These are phyloP conservation scores for Neostethus bicornis DNA, from an alignment of 2,797 vertebrate species.

Conservation along the genomic window DNA sequence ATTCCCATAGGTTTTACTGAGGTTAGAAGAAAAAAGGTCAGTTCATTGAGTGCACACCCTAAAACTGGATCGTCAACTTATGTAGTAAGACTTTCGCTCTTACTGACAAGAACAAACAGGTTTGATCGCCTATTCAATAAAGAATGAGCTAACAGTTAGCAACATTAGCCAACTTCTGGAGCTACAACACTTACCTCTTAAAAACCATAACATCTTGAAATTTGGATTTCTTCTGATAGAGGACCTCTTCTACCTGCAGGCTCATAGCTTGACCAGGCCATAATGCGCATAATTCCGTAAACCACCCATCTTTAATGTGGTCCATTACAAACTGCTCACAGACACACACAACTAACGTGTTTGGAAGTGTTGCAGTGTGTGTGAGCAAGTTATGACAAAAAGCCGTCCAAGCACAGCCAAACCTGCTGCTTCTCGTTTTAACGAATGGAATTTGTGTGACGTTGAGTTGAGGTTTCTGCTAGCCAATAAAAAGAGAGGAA, in stretches of 20 bases:
- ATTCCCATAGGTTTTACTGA: slow-evolving; percentile 96
- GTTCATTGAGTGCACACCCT: background rate
- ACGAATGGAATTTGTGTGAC: slow-evolving; percentile 25
- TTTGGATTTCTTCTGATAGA: slow-evolving; percentile 87
- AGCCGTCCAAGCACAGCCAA: slow-evolving; percentile 37
- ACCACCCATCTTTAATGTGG: slow-evolving; percentile 90
- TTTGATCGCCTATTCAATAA: too few species aligned
- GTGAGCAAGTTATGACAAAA: slow-evolving; percentile 23
- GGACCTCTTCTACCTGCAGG: slow-evolving; percentile 90
- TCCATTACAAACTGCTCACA: slow-evolving; percentile 67
- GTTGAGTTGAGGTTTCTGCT: rapidly evolving
- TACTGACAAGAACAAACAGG: too few species aligned
- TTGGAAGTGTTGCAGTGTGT: slow-evolving; percentile 29
- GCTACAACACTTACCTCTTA: slow-evolving; percentile 82
- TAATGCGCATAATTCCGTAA: slow-evolving; percentile 90
- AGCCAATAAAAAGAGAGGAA: slow-evolving; percentile 50
- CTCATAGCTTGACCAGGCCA: slow-evolving; percentile 96
- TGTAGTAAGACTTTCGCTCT: background rate
- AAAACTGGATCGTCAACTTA: background rate
- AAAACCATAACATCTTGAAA: slow-evolving; percentile 96
- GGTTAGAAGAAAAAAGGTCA: background rate
- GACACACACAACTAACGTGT: slow-evolving; percentile 33
- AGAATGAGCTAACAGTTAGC: slow-evolving; percentile 55
- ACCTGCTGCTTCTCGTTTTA: slow-evolving; percentile 12
- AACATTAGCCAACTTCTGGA: slow-evolving; percentile 33